phyloP scores from a whole-genome alignment of 2,113 vertebrate species.

The Meriones unguiculatus region DNA sequence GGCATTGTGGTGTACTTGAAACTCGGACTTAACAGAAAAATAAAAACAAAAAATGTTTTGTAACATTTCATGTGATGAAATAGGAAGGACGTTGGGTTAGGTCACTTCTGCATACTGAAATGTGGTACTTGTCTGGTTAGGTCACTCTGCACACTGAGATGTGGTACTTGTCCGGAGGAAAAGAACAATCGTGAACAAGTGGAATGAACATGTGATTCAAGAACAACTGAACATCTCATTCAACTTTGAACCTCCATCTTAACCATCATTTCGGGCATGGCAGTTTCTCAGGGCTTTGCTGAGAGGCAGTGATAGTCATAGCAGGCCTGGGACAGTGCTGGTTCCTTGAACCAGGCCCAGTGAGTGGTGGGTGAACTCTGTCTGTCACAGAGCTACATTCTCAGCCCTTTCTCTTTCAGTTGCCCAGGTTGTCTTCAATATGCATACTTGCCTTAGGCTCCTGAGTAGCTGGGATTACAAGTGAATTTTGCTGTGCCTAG shows the following conservation, averaged over 20 bases:
- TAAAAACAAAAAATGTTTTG: neutral
- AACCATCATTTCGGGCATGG: neutral
- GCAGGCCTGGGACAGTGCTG: neutral
- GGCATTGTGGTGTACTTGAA: neutral
- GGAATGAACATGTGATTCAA: constrained; percentile 30
- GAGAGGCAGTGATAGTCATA: neutral
- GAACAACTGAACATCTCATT: neutral
- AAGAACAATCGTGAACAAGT: constrained; percentile 7
- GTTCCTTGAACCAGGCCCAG: neutral
- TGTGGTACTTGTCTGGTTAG: neutral
- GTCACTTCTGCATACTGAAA: neutral
- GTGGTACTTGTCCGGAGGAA: neutral
- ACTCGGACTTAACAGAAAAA: neutral
- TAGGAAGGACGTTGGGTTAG: constrained; percentile 41
- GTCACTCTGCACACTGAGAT: neutral
- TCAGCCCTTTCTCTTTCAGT: neutral
- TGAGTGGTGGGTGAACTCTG: neutral
- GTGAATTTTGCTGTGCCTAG: neutral
- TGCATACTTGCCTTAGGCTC: neutral
- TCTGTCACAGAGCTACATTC: neutral
- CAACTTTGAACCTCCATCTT: neutral
- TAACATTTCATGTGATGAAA: constrained; percentile 29
- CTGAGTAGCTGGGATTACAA: neutral
- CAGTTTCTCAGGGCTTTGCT: constrained; percentile 22
- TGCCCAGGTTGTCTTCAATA: neutral